Percentiles rank a stretch among this genome's conserved stretches.
These are phyloP conservation scores for Dolichopus griseipennis DNA, from an alignment of 2,888 invertebrate species.

Conservation along the genomic window DNA sequence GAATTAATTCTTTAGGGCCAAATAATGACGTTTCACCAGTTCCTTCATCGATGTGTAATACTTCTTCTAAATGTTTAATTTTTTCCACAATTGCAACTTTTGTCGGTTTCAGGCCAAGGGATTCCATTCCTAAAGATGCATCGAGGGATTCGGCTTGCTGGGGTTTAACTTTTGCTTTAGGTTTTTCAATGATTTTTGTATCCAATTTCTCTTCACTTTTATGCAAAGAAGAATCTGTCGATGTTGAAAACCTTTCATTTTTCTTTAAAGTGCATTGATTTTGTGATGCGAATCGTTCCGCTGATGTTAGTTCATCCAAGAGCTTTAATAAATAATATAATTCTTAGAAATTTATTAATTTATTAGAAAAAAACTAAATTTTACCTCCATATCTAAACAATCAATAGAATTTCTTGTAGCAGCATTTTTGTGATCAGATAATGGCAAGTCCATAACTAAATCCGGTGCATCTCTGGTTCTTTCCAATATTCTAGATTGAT, in stretches of 20 bases:
- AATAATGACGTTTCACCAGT: conserved; percentile 20
- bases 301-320: conserved; percentile 58
- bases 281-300: conserved; percentile 68
- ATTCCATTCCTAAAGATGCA: conserved; percentile 9
- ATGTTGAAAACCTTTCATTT: conserved; percentile 36
- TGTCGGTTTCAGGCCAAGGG: conserved; percentile 8
- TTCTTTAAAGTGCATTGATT: conserved; percentile 72
- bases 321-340: background rate
- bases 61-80: conserved; percentile 21
- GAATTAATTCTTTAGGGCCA: conserved; percentile 15
- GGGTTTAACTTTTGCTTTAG: conserved; percentile 24
- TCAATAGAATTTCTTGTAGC: conserved; percentile 29
- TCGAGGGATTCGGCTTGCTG: conserved; percentile 20
- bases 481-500: conserved; percentile 34
- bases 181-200: conserved; percentile 24
- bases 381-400: conserved; percentile 32
- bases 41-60: conserved; percentile 26
- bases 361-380: background rate
- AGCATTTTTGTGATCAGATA: conserved; percentile 42
- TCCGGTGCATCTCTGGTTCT: conserved; percentile 58
- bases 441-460: conserved; percentile 74
- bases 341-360: too few relatives aligned
- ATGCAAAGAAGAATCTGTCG: conserved; percentile 18
- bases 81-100: conserved; percentile 17
- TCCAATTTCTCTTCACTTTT: conserved; percentile 24